These are phyloP conservation scores for Melieria crassipennis DNA, from an alignment of 2,888 invertebrate genomes.

Conservation along the genomic window DNA sequence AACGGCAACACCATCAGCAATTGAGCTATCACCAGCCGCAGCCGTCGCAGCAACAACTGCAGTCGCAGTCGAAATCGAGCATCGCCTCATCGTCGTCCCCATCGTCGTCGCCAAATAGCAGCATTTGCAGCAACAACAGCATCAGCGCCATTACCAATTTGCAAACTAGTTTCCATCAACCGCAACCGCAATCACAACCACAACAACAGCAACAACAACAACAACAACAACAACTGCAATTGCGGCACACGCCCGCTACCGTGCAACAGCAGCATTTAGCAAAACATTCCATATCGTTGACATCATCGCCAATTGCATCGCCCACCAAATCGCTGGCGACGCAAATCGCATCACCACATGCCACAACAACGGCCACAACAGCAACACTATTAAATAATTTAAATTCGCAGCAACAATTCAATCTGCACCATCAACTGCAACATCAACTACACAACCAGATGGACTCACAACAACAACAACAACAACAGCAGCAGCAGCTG, in stretches of 20 bases:
- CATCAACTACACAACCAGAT: conserved; percentile 43
- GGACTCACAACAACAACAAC: conserved; percentile 46
- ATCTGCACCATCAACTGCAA: conserved; percentile 30
- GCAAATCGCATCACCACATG: conserved; percentile 18
- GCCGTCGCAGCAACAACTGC: conserved; percentile 43
- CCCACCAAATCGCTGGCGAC: conserved; percentile 34
- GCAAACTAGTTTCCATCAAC: conserved; percentile 44
- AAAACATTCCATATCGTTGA: conserved; percentile 52
- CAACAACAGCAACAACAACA: conserved; percentile 48
- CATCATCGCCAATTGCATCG: conserved; percentile 50
- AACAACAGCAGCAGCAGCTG: conserved; percentile 42
- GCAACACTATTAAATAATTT: conserved; percentile 50
- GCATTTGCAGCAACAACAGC: conserved; percentile 40
- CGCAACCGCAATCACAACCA: conserved; percentile 44
- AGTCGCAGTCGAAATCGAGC: conserved; percentile 24
- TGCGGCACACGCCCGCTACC: conserved; percentile 40
- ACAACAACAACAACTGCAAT: conserved; percentile 41
- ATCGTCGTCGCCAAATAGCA: conserved; percentile 32
- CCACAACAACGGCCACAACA: conserved; percentile 43
- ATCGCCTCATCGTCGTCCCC: conserved; percentile 32
- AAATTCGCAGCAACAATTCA: conserved; percentile 44
- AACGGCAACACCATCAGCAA: conserved; percentile 43
- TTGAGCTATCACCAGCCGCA: conserved; percentile 29
- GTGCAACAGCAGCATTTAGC: conserved; percentile 42
- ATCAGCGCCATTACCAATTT: conserved; percentile 42